Base-by-base conservation (phyloP, 2,797 vertebrate genomes). In the Salmo trutta region DNA sequence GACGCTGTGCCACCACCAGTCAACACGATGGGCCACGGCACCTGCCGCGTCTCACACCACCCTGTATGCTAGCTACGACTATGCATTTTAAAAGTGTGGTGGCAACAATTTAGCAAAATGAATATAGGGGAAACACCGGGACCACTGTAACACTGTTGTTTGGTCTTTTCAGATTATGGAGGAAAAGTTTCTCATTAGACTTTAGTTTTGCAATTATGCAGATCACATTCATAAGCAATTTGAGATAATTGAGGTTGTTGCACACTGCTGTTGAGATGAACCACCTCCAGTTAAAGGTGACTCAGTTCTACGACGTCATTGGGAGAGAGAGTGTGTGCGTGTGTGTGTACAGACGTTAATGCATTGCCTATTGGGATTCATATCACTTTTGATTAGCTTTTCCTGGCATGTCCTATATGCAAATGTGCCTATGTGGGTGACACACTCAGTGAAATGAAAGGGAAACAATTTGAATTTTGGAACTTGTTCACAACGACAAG, bases 211-310 rank as follows among this genome's bases (percentile, higher is more conserved):
- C 1, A 68, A 72, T 52, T 52, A 10, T 27, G 52, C 29, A 2
- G 52, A 77, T 86, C 66, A 0, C 27, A 0, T 67, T 68, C 31
- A 62, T n/a, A 77, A 73, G 82, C 71, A 70, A 75, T 6, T 54
- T 29, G 62, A 72, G 76, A 82, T 87, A 86, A 85, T 81, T 7
- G 77, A 81, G 78, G 87, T 84, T 81, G 82, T 81, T 83, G 82
- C 74, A 72, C 80, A 65, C 77, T 12, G 7, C 73, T 78, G 84
- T 75, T 24, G 54, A 77, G 85, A 78, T 88, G 77, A 74, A 82
- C 86, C 87, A 76, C 90, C 88, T 84, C 85, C 85, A 82, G 79
- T 85, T 70, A 24, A 77, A 74, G 75, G 79, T 90, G 91, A 90
- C 85, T 91, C 84, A 88, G 64, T 70, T 79, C 80, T 82, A 76